phyloP scores from a whole-genome alignment of 2,113 vertebrate species.

The Bubo blakistoni region DNA sequence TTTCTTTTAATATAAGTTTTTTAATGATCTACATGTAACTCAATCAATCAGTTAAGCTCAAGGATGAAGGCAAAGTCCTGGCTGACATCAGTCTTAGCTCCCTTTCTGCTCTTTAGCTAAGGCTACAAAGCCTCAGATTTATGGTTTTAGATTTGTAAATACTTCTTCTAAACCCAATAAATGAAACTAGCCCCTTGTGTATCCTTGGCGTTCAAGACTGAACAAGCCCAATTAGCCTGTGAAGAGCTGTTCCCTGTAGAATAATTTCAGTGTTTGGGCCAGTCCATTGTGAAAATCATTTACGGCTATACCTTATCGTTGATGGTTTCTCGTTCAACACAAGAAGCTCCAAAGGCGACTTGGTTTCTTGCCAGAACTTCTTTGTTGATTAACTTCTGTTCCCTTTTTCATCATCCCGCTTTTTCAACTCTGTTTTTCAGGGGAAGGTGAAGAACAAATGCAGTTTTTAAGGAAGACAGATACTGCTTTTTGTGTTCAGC shows the following conservation, averaged over 20 bases:
- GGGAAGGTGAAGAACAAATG: not conserved
- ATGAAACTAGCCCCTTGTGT: slow-evolving; percentile 26
- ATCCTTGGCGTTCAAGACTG: not conserved
- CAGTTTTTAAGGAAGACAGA: not conserved
- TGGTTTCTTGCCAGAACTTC: not conserved
- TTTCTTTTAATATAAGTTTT: not conserved
- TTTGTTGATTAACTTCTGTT: not conserved
- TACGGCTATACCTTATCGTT: not conserved
- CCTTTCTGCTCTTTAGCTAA: not conserved
- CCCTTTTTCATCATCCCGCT: not conserved
- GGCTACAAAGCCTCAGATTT: slow-evolving; percentile 33
- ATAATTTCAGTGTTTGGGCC: slow-evolving; percentile 1
- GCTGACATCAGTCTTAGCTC: not conserved
- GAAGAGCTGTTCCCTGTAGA: slow-evolving; percentile 28
- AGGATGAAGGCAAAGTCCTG: slow-evolving; percentile 6
- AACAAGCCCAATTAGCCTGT: slow-evolving; percentile 18
- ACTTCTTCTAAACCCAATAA: slow-evolving; percentile 29
- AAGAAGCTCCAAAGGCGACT: not conserved
- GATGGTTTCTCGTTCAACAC: not conserved
- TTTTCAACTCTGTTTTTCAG: not conserved
- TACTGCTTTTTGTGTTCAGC: not conserved
- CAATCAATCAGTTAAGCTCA: not conserved
- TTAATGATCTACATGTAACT: not conserved
- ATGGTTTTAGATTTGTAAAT: slow-evolving; percentile 1
- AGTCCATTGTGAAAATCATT: not conserved